Conservation (phyloP, 2,797 vertebrate species). For the Paramormyrops hopkinsi region DNA sequence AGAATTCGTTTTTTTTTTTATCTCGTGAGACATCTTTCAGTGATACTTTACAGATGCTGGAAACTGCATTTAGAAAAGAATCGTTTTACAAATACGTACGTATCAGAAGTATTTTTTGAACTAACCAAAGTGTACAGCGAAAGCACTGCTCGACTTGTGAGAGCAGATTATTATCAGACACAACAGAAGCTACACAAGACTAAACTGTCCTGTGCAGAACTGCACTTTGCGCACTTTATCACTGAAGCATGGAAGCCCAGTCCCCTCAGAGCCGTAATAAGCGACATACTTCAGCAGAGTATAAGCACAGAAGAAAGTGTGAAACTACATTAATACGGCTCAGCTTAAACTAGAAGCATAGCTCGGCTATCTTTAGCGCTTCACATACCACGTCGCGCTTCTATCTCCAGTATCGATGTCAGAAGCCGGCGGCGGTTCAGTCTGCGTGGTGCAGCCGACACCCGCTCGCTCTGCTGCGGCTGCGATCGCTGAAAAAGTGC, state of each 20-base stretch:
- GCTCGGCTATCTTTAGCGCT: neutral
- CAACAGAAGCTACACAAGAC: neutral
- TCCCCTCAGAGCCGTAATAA: neutral
- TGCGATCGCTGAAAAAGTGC: neutral
- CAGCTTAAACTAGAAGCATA: neutral
- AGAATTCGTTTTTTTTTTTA: neutral
- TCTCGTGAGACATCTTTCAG: neutral
- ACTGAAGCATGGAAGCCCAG: neutral
- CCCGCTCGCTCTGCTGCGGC: neutral
- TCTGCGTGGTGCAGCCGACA: neutral
- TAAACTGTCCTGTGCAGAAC: neutral
- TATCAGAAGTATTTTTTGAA: neutral
- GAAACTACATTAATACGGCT: neutral
- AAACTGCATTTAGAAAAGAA: neutral
- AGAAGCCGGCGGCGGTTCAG: neutral
- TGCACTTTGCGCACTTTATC: neutral
- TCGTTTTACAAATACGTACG: neutral
- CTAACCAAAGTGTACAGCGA: neutral
- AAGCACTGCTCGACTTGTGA: neutral
- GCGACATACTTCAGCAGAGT: neutral
- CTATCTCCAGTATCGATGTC: neutral
- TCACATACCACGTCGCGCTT: neutral
- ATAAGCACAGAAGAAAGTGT: neutral
- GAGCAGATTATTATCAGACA: neutral
- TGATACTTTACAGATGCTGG: neutral